These are phyloP conservation scores for Diplazon laetatorius DNA, from an alignment of 2,888 invertebrate species.

Conservation along the genomic window DNA sequence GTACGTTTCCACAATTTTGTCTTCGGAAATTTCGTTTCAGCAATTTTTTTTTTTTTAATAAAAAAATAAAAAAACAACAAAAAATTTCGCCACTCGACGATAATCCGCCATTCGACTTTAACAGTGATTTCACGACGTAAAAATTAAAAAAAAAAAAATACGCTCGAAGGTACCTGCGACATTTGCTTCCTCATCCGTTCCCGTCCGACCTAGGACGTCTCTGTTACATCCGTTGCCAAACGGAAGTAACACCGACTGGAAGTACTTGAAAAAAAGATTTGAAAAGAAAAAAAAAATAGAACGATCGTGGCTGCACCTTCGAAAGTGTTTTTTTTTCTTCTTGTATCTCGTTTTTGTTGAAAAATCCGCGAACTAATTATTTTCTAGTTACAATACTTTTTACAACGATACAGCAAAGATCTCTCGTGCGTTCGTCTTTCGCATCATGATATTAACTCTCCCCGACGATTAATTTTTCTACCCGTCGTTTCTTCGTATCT, in stretches of 20 bases:
- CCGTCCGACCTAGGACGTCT: not conserved
- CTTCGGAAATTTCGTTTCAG: no score
- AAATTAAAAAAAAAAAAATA: slow-evolving; percentile 36
- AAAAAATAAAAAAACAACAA: slow-evolving; percentile 52
- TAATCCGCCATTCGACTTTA: slow-evolving; percentile 44
- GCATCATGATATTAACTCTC: slow-evolving; percentile 14
- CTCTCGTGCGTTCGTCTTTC: slow-evolving; percentile 21
- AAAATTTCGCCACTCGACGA: slow-evolving; percentile 40
- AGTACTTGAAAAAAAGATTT: not conserved
- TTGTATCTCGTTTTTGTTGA: no score
- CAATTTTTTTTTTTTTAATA: no score
- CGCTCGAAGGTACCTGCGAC: slow-evolving; percentile 2
- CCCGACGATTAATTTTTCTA: no score
- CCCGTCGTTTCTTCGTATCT: not conserved
- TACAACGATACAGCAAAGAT: slow-evolving; percentile 53
- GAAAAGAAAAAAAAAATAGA: no score
- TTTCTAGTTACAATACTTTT: slow-evolving; percentile 53
- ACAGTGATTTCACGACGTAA: no score
- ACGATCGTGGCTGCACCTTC: slow-evolving; percentile 14
- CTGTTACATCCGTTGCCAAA: slow-evolving; percentile 10
- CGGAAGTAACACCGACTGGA: slow-evolving; percentile 9
- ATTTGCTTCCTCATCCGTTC: slow-evolving; percentile 9
- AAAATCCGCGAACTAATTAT: slow-evolving; percentile 42
- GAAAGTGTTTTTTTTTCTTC: slow-evolving; percentile 1
- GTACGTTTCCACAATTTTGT: no score